phyloP scores from a whole-genome alignment of 2,797 vertebrate species.

The Scomberomorus guttatus region DNA sequence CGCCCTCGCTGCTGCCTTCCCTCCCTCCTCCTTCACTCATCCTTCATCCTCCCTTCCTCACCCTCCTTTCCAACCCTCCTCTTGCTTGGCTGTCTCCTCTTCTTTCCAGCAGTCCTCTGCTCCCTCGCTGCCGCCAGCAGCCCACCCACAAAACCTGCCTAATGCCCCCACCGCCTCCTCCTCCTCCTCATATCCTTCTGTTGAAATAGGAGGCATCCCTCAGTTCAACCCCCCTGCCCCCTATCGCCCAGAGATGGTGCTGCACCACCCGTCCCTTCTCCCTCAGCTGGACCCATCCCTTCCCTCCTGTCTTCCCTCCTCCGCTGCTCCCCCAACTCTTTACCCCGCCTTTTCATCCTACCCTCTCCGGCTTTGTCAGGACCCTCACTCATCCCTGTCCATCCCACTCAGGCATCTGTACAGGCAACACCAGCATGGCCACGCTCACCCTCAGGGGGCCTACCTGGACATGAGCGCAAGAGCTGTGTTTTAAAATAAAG shows the following conservation, averaged over 20 bases:
- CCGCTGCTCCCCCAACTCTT: constrained; percentile 69
- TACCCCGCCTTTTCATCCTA: constrained; percentile 84
- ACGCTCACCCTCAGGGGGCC: constrained; percentile 85
- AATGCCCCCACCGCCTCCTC: constrained; percentile 19
- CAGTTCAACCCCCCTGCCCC: constrained; percentile 76
- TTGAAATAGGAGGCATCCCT: constrained; percentile 74
- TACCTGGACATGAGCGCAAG: constrained; percentile 84
- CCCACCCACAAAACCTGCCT: constrained; percentile 67
- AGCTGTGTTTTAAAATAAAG: constrained; percentile 71
- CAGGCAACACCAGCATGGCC: constrained; percentile 88
- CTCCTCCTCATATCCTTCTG: constrained; percentile 67
- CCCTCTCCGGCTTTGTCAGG: constrained; percentile 86
- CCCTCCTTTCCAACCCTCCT: constrained; percentile 66
- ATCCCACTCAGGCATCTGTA: constrained; percentile 89
- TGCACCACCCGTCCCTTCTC: constrained; percentile 78
- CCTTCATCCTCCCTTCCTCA: constrained; percentile 70
- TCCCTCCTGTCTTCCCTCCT: constrained; percentile 57
- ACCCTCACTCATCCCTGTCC: constrained; percentile 85
- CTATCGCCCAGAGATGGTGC: constrained; percentile 82
- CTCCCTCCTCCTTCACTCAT: constrained; percentile 65
- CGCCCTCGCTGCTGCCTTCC: constrained; percentile 48
- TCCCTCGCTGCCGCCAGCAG: constrained; percentile 52
- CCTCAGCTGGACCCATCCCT: constrained; percentile 76
- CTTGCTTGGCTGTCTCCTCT: constrained; percentile 58
- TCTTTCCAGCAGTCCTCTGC: constrained; percentile 61